Percentiles rank a stretch among this genome's conserved stretches.
These are phyloP conservation scores for Phoeniculus purpureus DNA, from an alignment of 2,797 vertebrate genomes.

Conservation along the genomic window DNA sequence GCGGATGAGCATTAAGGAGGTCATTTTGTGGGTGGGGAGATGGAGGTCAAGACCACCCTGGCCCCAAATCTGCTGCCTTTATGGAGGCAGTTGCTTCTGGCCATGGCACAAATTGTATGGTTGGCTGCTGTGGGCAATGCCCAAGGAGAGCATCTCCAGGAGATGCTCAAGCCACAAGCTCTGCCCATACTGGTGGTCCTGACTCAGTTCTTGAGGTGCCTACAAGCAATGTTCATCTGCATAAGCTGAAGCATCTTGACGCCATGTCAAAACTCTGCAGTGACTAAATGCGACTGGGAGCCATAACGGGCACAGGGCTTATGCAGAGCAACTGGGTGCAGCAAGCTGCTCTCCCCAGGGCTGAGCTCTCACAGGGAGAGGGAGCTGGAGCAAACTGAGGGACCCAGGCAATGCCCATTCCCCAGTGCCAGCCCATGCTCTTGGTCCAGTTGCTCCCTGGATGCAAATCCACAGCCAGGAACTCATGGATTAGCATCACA, in stretches of 20 bases:
- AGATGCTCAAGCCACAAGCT: not conserved
- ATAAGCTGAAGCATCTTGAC: not conserved
- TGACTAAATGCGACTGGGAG: not conserved
- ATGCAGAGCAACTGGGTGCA: not conserved
- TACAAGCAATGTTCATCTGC: not conserved
- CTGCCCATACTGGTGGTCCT: not conserved
- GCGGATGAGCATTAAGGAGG: fast-evolving
- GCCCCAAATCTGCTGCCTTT: not conserved
- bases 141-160: not conserved
- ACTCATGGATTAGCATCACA: fast-evolving
- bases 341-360: not conserved
- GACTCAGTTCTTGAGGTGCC: not conserved
- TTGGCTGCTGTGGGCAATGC: not conserved
- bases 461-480: not conserved
- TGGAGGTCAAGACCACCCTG: not conserved
- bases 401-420: not conserved
- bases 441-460: not conserved
- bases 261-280: not conserved
- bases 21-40: not conserved
- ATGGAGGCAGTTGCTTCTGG: not conserved
- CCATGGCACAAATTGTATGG: not conserved
- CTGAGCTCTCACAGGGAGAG: fast-evolving
- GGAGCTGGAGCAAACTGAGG: not conserved
- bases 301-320: not conserved
- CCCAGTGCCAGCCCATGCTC: fast-evolving